phyloP scores from a whole-genome alignment of 2,113 vertebrate genomes.

The human region DNA sequence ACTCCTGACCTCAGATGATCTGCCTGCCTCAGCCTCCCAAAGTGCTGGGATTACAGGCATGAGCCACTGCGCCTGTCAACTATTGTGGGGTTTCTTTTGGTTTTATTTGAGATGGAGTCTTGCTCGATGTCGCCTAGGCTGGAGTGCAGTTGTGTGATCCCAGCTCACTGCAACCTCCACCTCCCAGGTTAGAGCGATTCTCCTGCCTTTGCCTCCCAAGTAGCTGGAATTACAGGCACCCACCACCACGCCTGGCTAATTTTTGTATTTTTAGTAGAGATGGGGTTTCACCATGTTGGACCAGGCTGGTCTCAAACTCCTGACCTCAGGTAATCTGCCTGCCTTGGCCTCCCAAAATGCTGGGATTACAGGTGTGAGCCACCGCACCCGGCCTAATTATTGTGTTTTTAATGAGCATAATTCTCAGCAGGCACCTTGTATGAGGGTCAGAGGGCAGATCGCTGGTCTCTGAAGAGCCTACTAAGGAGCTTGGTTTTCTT shows the following conservation, averaged over 20 bases:
- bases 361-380: not conserved
- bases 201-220: not conserved
- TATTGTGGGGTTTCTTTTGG: too few relatives aligned
- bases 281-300: too few relatives aligned
- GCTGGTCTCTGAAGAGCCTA: not conserved
- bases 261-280: too few relatives aligned
- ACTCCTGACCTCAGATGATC: not conserved
- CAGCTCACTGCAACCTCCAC: not conserved
- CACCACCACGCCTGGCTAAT: too few relatives aligned
- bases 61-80: not conserved
- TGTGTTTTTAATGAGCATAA: not conserved
- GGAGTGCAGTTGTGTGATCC: not conserved
- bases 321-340: too few relatives aligned
- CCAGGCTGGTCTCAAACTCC: too few relatives aligned
- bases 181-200: not conserved
- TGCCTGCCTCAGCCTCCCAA: not conserved
- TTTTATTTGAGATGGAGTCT: not conserved
- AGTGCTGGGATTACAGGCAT: not conserved
- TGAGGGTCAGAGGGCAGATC: not conserved
- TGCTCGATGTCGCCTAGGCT: not conserved
- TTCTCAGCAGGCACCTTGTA: not conserved
- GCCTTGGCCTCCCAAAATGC: not conserved
- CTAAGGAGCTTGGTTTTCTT: conserved; percentile 18
- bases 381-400: not conserved
- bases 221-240: not conserved